Evolutionary conservation across 2,797 vertebrate genomes (phyloP).

Genomic region (Phrynocephalus guinanensis): DNA sequence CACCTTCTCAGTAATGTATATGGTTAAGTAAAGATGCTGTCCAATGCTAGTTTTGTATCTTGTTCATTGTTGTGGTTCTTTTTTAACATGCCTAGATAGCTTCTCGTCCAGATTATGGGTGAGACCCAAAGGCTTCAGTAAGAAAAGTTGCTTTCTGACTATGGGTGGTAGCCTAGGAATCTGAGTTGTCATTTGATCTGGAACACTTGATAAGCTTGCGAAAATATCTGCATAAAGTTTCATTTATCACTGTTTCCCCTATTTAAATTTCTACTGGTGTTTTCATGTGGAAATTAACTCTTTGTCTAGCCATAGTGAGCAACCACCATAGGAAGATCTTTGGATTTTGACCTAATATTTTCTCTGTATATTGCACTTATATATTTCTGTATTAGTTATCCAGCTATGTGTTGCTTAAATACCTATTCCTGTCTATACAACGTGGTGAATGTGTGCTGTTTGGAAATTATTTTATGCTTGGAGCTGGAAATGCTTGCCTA

Average conservation of each 20-base stretch:
- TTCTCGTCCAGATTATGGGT: not conserved
- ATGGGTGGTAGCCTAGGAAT: not conserved
- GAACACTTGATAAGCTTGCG: not conserved
- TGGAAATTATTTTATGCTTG: conserved; percentile 34
- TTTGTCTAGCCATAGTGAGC: not conserved
- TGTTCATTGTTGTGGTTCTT: too few relatives aligned
- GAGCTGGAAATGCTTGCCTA: not conserved
- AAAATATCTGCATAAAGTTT: not conserved
- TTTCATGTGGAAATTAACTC: not conserved
- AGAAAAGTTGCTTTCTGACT: not conserved
- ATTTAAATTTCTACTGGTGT: not conserved
- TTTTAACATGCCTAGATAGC: not conserved
- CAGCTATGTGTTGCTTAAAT: not conserved
- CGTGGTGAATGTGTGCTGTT: not conserved
- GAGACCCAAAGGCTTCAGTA: not conserved
- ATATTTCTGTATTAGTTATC: conserved; percentile 33
- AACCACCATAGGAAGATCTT: not conserved
- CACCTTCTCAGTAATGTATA: too few relatives aligned
- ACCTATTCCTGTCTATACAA: conserved; percentile 14
- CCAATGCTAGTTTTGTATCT: too few relatives aligned
- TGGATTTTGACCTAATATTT: conserved; percentile 6
- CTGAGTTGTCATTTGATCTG: not conserved
- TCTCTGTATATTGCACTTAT: conserved; percentile 16
- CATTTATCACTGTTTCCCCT: not conserved
- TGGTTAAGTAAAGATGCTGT: too few relatives aligned